phyloP scores from a whole-genome alignment of 2,797 vertebrate genomes.

The Limosa lapponica region DNA sequence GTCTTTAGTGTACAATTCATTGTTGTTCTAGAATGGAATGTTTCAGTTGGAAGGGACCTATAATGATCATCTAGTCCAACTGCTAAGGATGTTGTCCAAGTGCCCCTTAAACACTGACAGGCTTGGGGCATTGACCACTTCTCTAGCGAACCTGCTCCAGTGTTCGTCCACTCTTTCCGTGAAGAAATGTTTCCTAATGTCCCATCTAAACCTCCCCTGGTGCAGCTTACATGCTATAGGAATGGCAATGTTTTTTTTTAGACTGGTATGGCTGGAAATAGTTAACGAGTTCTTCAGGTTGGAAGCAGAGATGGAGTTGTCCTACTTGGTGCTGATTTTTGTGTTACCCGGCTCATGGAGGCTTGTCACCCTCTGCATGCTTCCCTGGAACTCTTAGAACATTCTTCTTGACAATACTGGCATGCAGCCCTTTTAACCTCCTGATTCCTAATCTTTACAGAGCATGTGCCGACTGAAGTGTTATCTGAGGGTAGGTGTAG shows the following conservation, averaged over 20 bases:
- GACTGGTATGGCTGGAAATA: neutral
- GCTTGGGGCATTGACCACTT: neutral
- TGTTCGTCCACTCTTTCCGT: neutral
- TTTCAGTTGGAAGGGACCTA: neutral
- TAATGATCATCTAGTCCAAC: neutral
- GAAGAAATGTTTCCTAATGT: neutral
- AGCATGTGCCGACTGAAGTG: neutral
- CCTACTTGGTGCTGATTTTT: neutral
- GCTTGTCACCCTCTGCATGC: neutral
- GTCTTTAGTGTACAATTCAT: neutral
- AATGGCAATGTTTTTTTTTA: neutral
- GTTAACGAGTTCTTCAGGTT: neutral
- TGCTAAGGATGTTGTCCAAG: neutral
- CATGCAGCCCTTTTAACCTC: neutral
- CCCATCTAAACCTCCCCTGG: neutral
- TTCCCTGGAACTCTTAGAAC: neutral
- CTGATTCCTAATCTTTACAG: neutral
- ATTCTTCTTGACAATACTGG: neutral
- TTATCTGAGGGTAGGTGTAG: neutral
- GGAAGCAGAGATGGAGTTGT: neutral
- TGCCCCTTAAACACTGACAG: neutral
- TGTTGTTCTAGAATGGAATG: neutral
- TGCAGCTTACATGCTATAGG: neutral
- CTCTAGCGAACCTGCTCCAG: neutral
- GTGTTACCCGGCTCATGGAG: neutral